Percentiles rank a stretch among this genome's conserved stretches.
phyloP scores from a whole-genome alignment of 2,888 invertebrate species.

The Aplocera efformata region DNA sequence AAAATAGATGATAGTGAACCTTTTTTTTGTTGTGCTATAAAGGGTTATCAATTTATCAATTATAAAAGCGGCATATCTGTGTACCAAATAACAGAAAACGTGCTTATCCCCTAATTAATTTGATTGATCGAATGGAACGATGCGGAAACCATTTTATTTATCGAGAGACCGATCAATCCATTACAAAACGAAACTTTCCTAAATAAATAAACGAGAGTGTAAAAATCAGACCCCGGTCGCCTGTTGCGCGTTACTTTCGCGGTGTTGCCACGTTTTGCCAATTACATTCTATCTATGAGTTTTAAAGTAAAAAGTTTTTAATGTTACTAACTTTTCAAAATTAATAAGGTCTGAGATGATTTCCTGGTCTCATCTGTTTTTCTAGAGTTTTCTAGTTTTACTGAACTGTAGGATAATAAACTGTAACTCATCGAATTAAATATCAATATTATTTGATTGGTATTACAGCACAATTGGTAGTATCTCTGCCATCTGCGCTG shows the following conservation, averaged over 20 bases:
- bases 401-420: no score
- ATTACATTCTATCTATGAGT: background rate
- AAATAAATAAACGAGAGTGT: conserved; percentile 19
- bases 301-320: background rate
- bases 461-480: no score
- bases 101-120: background rate
- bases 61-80: background rate
- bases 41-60: no score
- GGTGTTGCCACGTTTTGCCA: background rate
- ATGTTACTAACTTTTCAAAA: no score
- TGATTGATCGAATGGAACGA: background rate
- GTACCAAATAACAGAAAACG: background rate
- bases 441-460: no score
- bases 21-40: no score
- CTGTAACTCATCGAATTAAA: no score
- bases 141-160: conserved; percentile 9
- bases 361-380: no score
- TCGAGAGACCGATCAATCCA: background rate
- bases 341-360: no score
- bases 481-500: no score
- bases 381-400: no score
- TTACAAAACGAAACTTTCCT: conserved; percentile 3
- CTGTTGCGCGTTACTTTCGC: conserved; percentile 28
- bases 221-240: conserved; percentile 15
- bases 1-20: no score